Evolutionary conservation across 35 echinoderm and acorn worm genomes (phyloP).

Genomic region (Patiria miniata): DNA sequence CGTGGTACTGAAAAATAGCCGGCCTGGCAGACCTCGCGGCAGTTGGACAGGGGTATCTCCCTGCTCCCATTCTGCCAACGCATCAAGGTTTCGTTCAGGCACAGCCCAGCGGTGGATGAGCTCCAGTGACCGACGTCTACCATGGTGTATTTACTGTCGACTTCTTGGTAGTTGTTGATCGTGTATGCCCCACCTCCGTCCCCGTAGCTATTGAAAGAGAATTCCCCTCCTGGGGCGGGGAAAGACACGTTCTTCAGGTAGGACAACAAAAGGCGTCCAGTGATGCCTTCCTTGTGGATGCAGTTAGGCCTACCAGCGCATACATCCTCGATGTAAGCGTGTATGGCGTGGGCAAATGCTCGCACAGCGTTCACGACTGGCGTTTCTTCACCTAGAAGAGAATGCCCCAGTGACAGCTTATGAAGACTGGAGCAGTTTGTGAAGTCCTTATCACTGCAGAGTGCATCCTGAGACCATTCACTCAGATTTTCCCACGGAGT

Average conservation of each 20-base stretch:
- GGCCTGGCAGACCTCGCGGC: conserved; percentile 1
- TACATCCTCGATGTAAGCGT: neutral
- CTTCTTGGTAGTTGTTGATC: neutral
- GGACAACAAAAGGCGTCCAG: neutral
- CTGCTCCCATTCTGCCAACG: neutral
- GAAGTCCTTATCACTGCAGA: neutral
- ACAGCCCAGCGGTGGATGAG: neutral
- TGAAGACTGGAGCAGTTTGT: neutral
- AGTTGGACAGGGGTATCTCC: neutral
- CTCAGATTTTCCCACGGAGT: neutral
- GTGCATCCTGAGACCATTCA: neutral
- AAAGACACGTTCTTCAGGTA: conserved; percentile 30
- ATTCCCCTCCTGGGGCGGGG: neutral
- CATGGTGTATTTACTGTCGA: neutral
- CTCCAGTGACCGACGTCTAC: conserved; percentile 29
- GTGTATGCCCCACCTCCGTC: conserved; percentile 22
- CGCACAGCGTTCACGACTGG: conserved; percentile 19
- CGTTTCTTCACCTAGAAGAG: neutral
- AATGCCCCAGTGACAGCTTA: neutral
- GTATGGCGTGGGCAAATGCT: conserved; percentile 11
- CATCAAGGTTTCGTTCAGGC: neutral
- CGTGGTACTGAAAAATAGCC: neutral
- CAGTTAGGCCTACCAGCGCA: neutral
- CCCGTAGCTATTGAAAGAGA: conserved; percentile 20
- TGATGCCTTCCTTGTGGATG: neutral